Base-by-base conservation (phyloP, 2,113 vertebrate species). In the Platysternon megacephalum region DNA sequence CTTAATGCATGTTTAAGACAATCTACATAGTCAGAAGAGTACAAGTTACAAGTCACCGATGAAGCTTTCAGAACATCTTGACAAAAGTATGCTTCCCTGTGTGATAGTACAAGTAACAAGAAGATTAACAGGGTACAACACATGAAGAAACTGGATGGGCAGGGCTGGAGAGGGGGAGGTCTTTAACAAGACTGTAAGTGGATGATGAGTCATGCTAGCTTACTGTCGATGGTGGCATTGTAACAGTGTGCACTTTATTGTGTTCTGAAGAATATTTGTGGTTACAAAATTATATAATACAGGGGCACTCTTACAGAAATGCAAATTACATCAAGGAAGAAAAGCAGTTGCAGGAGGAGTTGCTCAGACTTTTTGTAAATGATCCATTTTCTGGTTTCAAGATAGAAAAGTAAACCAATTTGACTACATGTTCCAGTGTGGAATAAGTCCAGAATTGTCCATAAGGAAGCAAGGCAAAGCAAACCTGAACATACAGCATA, bases 331-430 rank as follows among this genome's bases (percentile, higher is more conserved):
- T 88, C 39, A 93, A 90, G 91, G 61, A 74, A 82, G 74, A 85
- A 95, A 86, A 89, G 21, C 68, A 95, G 82, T 76, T 85, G 49
- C 58, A 82, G 97, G 89, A 88, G 84, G 17, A 82, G 74, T 96
- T 95, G 85, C 44, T 91, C 2, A 11, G 88, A 86, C 88, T 74
- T 97, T 95, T 95, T 97, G 97, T 94, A 94, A 96, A 94, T 88
- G 84, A 84, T 88, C 91, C 91, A 97, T 56, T 98, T 98, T 98
- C 97, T 96, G 94, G 78, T 96, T 97, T 97, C 94, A 82, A 84
- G 82, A 51, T 79, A 91, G 11, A 91, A 84, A 89, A 96, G 61
- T 7, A 88, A 86, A 92, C 85, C 21, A 8, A 56, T 81, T 94
- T 85, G 84, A 48, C 44, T 79, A 51, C 12, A 26, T 95, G 84